Evolutionary conservation across 1,140 invertebrate species (phyloP), one percentile per base, ranked within the genome.

Genomic region (Sarcophaga peregrina): DNA sequence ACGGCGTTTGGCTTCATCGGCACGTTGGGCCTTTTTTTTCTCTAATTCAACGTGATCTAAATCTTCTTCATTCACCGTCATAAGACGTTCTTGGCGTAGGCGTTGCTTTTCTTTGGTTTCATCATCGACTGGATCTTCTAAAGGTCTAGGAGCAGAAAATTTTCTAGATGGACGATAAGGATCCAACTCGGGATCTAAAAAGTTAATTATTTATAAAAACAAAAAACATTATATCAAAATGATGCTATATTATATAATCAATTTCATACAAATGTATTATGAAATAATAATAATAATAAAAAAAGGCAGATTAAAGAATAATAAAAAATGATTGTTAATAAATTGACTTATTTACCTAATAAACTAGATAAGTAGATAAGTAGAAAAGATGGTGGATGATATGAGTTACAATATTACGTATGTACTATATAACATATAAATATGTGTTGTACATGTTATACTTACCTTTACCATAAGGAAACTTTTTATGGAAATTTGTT

Each of bases 91-190:
- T 46, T 88, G 87, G 10, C 88, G 93, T 91, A 80, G 91, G 91
- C 87, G 93, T 92, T 83, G 92, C 90, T 85, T 93, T 91, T 87
- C 91, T 85, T 84, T 92, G 20, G 84, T 85, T 85, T 93, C 92
- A 86, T 92, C 87, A 85, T 92, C 88, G 10, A 88, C 87, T 0
- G 91, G 92, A 85, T 92, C 92, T 85, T 93, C 93, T 91, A 92
- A 92, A 78, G 89, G 89, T 86, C 90, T 90, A 54, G 91, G 91
- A 76, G 91, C 90, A 88, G 92, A 92, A 91, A 94, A 94, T 87
- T 92, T 93, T 85, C 93, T 91, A 85, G 93, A 92, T 86, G 93
- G 93, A 85, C 93, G 92, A 86, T 91, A 91, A 75, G 93, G 93
- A 76, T 93, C 92, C 90, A 94, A 91, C 86, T 93, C 92, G 78